Evolutionary conservation across 2,888 invertebrate genomes (phyloP).

Genomic region (Macrosoma leucophasiata): DNA sequence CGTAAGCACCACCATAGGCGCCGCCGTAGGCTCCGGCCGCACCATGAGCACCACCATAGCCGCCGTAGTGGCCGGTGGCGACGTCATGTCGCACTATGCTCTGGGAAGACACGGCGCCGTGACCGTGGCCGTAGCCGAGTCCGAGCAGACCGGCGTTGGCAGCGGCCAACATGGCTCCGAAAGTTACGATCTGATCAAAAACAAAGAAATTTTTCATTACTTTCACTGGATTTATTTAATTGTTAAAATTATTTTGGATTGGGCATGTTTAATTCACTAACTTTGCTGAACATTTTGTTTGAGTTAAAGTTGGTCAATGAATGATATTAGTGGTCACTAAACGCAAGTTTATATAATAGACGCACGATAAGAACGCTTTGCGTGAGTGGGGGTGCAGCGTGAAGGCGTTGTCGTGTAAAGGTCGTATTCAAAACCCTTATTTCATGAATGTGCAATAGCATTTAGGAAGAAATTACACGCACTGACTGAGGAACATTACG

Average conservation of each 20-base stretch:
- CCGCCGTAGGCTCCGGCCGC: conserved; percentile 21
- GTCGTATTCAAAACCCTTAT: too few relatives aligned
- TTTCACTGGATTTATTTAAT: too few relatives aligned
- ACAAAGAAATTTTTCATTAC: conserved; percentile 17
- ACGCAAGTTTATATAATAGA: conserved; percentile 33
- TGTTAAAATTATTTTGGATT: too few relatives aligned
- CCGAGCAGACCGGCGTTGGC: conserved; percentile 72
- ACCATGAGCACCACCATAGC: conserved; percentile 30
- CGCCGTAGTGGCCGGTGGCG: too few relatives aligned
- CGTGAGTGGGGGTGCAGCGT: too few relatives aligned
- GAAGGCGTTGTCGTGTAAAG: too few relatives aligned
- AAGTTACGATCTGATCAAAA: conserved; percentile 54
- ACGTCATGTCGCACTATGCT: conserved; percentile 63
- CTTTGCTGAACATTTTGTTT: conserved; percentile 23
- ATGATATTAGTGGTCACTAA: conserved; percentile 34
- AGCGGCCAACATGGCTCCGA: conserved; percentile 62
- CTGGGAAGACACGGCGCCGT: conserved; percentile 65
- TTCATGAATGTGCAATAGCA: too few relatives aligned
- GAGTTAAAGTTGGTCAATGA: conserved; percentile 13
- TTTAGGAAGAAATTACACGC: too few relatives aligned
- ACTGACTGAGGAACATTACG: too few relatives aligned
- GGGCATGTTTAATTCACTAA: too few relatives aligned
- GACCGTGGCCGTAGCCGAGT: too few relatives aligned
- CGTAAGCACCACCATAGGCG: conserved; percentile 22
- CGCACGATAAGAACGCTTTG: too few relatives aligned